Conservation (phyloP, 2,888 invertebrate species). For the Machimus atricapillus region DNA sequence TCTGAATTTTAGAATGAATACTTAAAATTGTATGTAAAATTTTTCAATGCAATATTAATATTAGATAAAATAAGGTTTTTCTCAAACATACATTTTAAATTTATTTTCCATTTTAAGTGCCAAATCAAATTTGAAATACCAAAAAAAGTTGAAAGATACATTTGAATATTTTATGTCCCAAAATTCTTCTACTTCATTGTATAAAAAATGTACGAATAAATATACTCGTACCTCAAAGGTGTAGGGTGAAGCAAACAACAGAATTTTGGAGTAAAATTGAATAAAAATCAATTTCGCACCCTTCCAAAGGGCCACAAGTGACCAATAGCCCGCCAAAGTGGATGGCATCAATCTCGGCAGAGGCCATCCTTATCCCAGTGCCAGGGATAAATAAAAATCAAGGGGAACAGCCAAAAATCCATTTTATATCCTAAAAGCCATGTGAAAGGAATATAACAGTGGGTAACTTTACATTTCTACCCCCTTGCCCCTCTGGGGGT, state of each 20-base stretch:
- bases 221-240: neutral
- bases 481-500: neutral
- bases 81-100: neutral
- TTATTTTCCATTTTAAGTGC: neutral
- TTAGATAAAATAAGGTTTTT: neutral
- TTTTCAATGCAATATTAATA: neutral
- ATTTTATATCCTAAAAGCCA: conserved; percentile 37
- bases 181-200: neutral
- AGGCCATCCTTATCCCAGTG: neutral
- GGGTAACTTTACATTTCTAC: conserved; percentile 17
- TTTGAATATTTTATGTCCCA: neutral
- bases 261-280: neutral
- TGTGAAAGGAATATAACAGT: conserved; percentile 37
- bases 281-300: conserved; percentile 7
- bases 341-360: conserved; percentile 16
- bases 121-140: neutral
- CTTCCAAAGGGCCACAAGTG: neutral
- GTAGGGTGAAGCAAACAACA: neutral
- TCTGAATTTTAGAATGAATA: neutral
- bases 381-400: neutral
- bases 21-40: neutral
- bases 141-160: neutral
- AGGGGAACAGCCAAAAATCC: conserved; percentile 19
- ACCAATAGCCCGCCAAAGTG: conserved; percentile 28
- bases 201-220: neutral